Evolutionary conservation across 2,113 vertebrate species (phyloP).

Genomic region (Eonycteris spelaea): DNA sequence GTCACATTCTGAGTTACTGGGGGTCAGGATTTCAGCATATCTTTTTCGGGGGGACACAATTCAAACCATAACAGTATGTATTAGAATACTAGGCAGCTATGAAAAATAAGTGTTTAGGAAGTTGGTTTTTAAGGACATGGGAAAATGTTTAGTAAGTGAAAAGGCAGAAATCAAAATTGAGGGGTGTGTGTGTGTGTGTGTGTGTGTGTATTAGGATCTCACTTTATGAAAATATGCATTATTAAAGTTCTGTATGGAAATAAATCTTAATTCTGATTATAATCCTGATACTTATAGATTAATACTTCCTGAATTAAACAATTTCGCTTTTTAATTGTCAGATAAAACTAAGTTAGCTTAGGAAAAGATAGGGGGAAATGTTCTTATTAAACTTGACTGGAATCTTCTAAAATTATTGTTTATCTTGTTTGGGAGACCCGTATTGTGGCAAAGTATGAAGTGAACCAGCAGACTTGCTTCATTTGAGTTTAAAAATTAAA

Average conservation of each 20-base stretch:
- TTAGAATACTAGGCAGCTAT: background rate
- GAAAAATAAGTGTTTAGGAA: constrained; percentile 1
- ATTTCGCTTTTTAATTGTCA: constrained; percentile 34
- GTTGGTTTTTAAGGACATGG: constrained; percentile 1
- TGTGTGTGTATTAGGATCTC: background rate
- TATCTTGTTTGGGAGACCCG: background rate
- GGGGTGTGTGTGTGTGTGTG: too few species aligned
- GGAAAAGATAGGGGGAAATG: background rate
- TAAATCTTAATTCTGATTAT: background rate
- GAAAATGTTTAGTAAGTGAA: constrained; percentile 27
- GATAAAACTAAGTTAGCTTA: constrained; percentile 26
- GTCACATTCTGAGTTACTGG: background rate
- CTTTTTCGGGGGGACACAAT: background rate
- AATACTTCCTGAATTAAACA: constrained; percentile 31
- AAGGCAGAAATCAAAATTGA: background rate
- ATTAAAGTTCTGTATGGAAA: background rate
- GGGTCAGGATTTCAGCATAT: background rate
- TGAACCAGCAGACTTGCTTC: background rate
- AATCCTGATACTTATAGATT: background rate
- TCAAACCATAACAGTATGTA: background rate
- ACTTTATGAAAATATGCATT: background rate
- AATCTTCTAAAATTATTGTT: background rate
- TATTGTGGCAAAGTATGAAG: background rate
- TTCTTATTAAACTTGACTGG: background rate
- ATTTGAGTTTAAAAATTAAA: background rate